These are phyloP conservation scores for Therioaphis trifolii DNA, from an alignment of 2,888 invertebrate genomes.

Conservation along the genomic window DNA sequence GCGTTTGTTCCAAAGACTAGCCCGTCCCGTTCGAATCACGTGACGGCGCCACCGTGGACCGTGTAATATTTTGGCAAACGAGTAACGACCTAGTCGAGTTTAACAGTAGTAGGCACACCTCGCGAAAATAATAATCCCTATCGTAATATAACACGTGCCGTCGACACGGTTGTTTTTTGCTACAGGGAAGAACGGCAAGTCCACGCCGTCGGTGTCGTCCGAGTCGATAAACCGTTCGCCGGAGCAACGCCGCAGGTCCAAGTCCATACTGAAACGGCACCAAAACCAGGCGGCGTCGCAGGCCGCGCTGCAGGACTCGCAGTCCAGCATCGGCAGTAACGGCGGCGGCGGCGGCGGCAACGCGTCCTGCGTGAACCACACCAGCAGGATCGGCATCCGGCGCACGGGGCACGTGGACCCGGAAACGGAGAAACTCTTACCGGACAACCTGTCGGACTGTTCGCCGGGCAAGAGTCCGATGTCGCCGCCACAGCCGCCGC, in stretches of 20 bases:
- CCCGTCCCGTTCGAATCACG: too few species aligned
- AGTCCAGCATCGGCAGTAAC: too few species aligned
- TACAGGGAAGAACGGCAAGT: constrained; percentile 72
- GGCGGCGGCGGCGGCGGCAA: constrained; percentile 70
- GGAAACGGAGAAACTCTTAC: constrained; percentile 80
- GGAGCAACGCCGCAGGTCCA: constrained; percentile 77
- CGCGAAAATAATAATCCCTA: too few species aligned
- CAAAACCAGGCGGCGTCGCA: constrained; percentile 68
- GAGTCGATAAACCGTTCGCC: constrained; percentile 78
- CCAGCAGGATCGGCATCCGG: constrained; percentile 68
- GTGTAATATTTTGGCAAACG: too few species aligned
- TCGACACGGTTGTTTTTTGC: too few species aligned
- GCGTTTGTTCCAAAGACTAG: too few species aligned
- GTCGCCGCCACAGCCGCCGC: constrained; percentile 66
- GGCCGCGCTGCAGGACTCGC: constrained; percentile 31
- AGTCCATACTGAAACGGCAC: constrained; percentile 83
- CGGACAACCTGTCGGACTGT: constrained; percentile 74
- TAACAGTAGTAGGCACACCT: too few species aligned
- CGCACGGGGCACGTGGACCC: constrained; percentile 73
- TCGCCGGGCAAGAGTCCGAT: constrained; percentile 71
- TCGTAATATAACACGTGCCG: too few species aligned
- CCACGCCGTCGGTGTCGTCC: constrained; percentile 75
- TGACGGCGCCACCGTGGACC: too few species aligned
- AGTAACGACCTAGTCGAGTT: too few species aligned
- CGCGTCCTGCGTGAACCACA: constrained; percentile 65